A percentile compares a stretch with the other conserved stretches of the same genome.
Evolutionary conservation across 2,888 invertebrate species (phyloP).

Genomic region (Myathropa florea): DNA sequence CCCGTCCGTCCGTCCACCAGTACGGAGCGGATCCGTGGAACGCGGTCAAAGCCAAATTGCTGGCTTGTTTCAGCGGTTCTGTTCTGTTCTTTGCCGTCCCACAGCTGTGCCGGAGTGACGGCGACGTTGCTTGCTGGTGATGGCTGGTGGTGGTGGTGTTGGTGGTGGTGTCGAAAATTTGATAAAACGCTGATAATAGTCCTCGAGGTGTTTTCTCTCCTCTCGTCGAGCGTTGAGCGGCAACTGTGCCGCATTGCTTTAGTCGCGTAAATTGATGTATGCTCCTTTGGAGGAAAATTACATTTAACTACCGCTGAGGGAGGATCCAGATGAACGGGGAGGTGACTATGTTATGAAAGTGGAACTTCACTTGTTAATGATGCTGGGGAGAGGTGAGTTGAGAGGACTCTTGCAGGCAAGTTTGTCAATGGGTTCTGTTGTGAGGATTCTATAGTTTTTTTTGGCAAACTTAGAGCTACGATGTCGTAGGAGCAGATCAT

Average conservation of each 20-base stretch:
- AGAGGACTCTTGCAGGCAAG: background rate
- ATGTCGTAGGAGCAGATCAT: too few relatives aligned
- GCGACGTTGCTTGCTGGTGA: too few relatives aligned
- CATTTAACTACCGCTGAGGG: constrained; percentile 47
- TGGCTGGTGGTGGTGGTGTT: too few relatives aligned
- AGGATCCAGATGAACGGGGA: background rate
- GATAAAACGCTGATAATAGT: constrained; percentile 70
- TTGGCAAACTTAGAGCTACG: too few relatives aligned
- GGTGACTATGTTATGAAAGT: background rate
- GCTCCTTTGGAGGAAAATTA: constrained; percentile 48
- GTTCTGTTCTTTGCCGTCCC: background rate
- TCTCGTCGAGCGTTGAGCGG: constrained; percentile 31
- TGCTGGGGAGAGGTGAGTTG: background rate
- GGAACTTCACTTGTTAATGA: background rate
- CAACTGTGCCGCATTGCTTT: constrained; percentile 30
- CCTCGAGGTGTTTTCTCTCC: constrained; percentile 61
- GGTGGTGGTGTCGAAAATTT: constrained; percentile 68
- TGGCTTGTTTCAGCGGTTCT: constrained; percentile 45
- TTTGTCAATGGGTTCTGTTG: too few relatives aligned
- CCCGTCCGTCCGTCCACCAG: background rate
- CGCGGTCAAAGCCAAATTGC: constrained; percentile 48
- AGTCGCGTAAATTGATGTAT: constrained; percentile 52
- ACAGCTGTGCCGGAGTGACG: background rate
- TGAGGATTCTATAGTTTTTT: too few relatives aligned
- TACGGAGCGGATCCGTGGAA: background rate